Evolutionary conservation across 2,888 invertebrate species (phyloP), one percentile per base, ranked within the genome.

Genomic region (Campoletis raptor): DNA sequence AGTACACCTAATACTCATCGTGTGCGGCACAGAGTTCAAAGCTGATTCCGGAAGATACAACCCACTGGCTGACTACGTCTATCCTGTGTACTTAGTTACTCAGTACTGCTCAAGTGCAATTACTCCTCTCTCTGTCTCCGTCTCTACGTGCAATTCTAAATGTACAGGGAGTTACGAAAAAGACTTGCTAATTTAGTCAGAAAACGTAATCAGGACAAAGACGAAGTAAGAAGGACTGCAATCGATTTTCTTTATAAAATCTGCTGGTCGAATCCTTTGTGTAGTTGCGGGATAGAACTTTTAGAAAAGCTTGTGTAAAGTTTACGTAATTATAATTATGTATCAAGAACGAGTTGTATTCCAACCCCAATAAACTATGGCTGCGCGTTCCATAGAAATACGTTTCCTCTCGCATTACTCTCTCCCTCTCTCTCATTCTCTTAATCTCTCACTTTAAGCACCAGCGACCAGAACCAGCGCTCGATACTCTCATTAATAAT

Each of bases 11-110:
- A 45, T 48, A 37, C 42, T 57, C 18, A 3, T 24, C 42, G 61
- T 30, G 69, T 45, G 45, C 57, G n/a, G 78, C 67, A 70, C 69
- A 42, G 80, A 80, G 61, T 72, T 80, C 80, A 80, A 80, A 80
- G 80, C 80, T 72, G 45, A 64, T 80, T 64, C 72, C n/a, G 61
- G 45, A 61, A 36, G 64, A 64, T 64, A 40, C 67, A 21, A 30
- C 66, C 40, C 78, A 64, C 61, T 70, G n/a, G 36, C 61, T 61
- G 40, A 24, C 24, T 61, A 57, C 30, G 36, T 66, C 40, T 48
- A 37, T 10, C 21, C 10, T 64, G 57, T 80, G 57, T 72, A 64
- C 80, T 80, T 80, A 64, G 70, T 64, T 80, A 72, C 72, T 64
- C 48, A 21, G 45, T 57, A 69, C 42, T 42, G 45, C 45, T 48